phyloP scores from a whole-genome alignment of 1,140 invertebrate genomes.

The Apis laboriosa region DNA sequence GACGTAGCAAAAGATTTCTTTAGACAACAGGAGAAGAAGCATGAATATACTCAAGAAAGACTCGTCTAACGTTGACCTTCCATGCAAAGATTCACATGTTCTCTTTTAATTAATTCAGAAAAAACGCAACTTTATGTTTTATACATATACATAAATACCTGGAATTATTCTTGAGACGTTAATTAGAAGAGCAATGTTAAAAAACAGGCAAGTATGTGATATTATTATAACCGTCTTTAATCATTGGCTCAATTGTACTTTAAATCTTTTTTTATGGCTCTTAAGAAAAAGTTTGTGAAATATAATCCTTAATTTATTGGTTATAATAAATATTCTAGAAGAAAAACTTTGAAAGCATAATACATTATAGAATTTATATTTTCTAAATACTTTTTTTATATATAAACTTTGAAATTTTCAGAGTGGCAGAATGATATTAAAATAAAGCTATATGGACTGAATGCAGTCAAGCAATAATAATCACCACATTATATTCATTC shows the following conservation, averaged over 20 bases:
- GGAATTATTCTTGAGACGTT: background rate
- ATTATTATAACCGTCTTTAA: background rate
- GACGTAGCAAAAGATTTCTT: conserved; percentile 27
- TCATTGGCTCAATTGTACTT: background rate
- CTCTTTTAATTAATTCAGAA: background rate
- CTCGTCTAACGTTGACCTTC: conserved; percentile 30
- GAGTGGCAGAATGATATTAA: background rate
- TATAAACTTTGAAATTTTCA: background rate
- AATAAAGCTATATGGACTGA: conserved; percentile 6
- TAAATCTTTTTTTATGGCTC: background rate
- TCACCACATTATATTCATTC: conserved; percentile 21
- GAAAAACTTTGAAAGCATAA: background rate
- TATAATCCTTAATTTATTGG: background rate
- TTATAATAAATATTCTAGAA: background rate
- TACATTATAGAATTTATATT: background rate
- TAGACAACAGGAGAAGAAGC: background rate
- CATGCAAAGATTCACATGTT: background rate
- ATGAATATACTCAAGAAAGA: background rate
- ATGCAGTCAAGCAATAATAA: conserved; percentile 10
- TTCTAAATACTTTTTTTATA: background rate
- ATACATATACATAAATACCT: background rate
- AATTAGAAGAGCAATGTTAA: background rate
- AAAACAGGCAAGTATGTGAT: background rate
- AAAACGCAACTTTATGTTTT: background rate
- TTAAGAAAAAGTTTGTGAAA: background rate